phyloP scores from a whole-genome alignment of 2,888 invertebrate species.

The Brachyopa scutellaris region DNA sequence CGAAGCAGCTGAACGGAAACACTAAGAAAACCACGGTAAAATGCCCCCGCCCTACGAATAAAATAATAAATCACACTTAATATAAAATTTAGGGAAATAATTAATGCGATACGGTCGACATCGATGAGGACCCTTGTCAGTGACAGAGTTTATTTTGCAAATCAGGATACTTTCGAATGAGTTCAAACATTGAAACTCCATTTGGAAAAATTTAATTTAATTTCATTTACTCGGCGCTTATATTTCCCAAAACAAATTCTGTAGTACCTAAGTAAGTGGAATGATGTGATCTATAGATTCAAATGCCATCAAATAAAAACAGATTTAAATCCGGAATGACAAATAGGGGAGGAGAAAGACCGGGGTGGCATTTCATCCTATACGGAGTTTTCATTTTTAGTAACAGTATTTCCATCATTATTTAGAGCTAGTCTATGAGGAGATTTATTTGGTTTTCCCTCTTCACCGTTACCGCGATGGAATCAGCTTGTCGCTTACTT shows the following conservation, averaged over 20 bases:
- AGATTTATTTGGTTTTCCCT: too few relatives aligned
- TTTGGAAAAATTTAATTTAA: constrained; percentile 3
- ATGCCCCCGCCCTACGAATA: neutral
- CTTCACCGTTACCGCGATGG: too few relatives aligned
- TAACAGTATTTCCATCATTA: too few relatives aligned
- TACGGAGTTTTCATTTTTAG: too few relatives aligned
- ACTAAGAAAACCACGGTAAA: neutral
- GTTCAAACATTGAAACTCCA: constrained; percentile 7
- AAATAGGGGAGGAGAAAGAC: too few relatives aligned
- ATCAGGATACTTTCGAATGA: neutral
- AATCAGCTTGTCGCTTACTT: too few relatives aligned
- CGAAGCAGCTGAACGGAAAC: constrained; percentile 3
- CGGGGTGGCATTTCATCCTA: too few relatives aligned
- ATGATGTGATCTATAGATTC: neutral
- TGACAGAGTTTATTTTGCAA: neutral
- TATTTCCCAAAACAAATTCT: constrained; percentile 1
- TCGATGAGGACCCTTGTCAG: neutral
- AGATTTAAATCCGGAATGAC: neutral
- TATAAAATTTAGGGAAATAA: constrained; percentile 7
- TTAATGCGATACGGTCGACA: constrained; percentile 13
- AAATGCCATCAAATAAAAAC: neutral
- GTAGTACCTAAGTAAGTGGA: neutral
- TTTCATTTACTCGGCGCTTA: too few relatives aligned
- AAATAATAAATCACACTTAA: constrained; percentile 20
- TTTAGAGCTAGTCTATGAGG: too few relatives aligned